These are phyloP conservation scores for Zeugodacus cucurbitae DNA, from an alignment of 1,140 invertebrate species.

Conservation along the genomic window DNA sequence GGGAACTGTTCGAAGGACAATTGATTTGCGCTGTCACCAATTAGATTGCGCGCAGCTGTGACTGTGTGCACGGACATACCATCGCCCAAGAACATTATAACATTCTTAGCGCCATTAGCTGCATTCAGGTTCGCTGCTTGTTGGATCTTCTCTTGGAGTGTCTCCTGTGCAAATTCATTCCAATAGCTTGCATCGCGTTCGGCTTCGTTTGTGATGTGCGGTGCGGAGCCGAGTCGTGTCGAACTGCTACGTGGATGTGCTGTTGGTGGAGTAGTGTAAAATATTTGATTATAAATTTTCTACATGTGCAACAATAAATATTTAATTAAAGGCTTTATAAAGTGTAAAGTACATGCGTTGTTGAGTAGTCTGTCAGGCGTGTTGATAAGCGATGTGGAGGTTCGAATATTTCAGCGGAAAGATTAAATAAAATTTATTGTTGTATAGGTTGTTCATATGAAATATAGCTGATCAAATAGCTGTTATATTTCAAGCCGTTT, in stretches of 20 bases:
- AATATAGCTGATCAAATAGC: neutral
- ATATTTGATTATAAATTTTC: neutral
- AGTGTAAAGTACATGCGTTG: neutral
- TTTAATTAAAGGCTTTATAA: neutral
- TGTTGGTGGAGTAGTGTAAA: neutral
- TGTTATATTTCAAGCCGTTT: too few species aligned
- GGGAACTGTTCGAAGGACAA: constrained; percentile 82
- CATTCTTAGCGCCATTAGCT: constrained; percentile 73
- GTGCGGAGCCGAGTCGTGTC: neutral
- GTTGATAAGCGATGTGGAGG: neutral
- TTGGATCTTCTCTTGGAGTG: constrained; percentile 52
- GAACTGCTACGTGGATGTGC: constrained; percentile 21
- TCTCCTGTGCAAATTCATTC: constrained; percentile 56
- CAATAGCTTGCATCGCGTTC: constrained; percentile 57
- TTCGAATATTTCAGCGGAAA: neutral
- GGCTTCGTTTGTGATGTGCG: constrained; percentile 46
- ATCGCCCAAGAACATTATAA: constrained; percentile 82
- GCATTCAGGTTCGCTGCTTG: constrained; percentile 56
- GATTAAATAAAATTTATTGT: neutral
- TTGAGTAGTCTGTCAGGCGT: neutral
- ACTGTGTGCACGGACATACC: constrained; percentile 84
- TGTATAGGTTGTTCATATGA: neutral
- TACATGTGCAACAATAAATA: neutral
- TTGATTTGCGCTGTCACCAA: constrained; percentile 74
- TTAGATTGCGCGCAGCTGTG: constrained; percentile 74